phyloP scores from a whole-genome alignment of 2,888 invertebrate species.

The Brachyopa scutellaris region DNA sequence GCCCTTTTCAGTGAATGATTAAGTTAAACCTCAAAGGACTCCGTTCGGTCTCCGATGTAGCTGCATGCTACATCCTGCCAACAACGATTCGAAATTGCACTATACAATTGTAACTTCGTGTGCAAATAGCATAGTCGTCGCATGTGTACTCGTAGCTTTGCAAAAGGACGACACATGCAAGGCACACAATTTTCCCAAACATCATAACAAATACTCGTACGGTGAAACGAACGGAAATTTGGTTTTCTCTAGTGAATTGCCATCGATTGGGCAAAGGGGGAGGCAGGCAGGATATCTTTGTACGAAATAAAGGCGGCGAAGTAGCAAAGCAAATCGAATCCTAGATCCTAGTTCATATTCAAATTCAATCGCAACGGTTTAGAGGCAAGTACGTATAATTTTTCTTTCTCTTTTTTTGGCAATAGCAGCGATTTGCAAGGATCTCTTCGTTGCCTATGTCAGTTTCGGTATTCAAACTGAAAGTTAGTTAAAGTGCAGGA shows the following conservation, averaged over 20 bases:
- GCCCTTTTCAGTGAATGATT: neutral
- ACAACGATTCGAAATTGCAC: constrained; percentile 24
- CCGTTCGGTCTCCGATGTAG: neutral
- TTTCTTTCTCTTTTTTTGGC: neutral
- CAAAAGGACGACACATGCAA: constrained; percentile 48
- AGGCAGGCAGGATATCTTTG: constrained; percentile 2
- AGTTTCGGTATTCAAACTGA: constrained; percentile 37
- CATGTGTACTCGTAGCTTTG: neutral
- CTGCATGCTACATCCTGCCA: constrained; percentile 56
- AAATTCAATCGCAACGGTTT: constrained; percentile 47
- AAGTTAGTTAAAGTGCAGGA: constrained; percentile 54
- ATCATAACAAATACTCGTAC: constrained; percentile 42
- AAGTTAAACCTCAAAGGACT: neutral
- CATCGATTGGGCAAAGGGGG: constrained; percentile 26
- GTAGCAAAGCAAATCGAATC: constrained; percentile 52
- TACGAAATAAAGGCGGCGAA: constrained; percentile 14
- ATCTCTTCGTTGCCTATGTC: constrained; percentile 16
- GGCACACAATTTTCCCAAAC: constrained; percentile 57
- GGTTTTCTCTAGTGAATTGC: constrained; percentile 54
- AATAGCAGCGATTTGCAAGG: constrained; percentile 28
- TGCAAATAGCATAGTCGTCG: constrained; percentile 8
- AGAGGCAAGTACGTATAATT: constrained; percentile 22
- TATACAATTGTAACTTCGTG: constrained; percentile 26
- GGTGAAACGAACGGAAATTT: constrained; percentile 56
- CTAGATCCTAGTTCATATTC: too few relatives aligned